Conservation (phyloP, 2,888 invertebrate species). For the Tubulanus polymorphus region DNA sequence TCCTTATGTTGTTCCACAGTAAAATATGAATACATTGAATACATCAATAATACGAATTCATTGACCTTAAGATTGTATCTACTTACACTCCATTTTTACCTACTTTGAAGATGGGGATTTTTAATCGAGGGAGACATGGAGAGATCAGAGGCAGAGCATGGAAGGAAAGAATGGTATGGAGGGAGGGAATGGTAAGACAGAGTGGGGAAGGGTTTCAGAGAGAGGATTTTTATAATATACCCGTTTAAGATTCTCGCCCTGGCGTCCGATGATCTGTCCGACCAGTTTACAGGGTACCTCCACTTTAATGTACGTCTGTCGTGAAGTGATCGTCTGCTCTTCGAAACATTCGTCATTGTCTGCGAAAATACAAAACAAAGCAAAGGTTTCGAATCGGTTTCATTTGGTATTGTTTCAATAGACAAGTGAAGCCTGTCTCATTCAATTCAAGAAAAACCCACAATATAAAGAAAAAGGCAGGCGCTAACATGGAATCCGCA, state of each 20-base stretch:
- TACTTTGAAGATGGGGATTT: too few species aligned
- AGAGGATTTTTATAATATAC: slow-evolving; percentile 26
- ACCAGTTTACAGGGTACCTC: slow-evolving; percentile 51
- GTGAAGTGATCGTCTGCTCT: slow-evolving; percentile 26
- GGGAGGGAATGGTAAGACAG: background rate
- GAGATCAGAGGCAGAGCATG: too few species aligned
- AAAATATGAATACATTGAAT: too few species aligned
- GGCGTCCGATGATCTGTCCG: slow-evolving; percentile 61
- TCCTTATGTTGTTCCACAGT: too few species aligned
- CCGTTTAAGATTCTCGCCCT: slow-evolving; percentile 71
- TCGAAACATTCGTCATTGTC: slow-evolving; percentile 21
- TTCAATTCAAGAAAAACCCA: too few species aligned
- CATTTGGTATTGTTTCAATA: too few species aligned
- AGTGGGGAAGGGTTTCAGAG: background rate
- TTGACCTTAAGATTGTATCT: too few species aligned
- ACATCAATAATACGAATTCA: too few species aligned
- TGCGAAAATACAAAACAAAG: slow-evolving; percentile 1
- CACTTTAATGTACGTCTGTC: slow-evolving; percentile 49
- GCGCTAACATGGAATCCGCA: background rate
- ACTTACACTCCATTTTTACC: too few species aligned
- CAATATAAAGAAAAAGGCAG: background rate
- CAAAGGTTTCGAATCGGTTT: background rate
- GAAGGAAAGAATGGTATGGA: too few species aligned
- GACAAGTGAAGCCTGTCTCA: too few species aligned
- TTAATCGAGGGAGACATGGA: too few species aligned